Evolutionary conservation across 2,888 invertebrate genomes (phyloP), one percentile per base, ranked within the genome.

Genomic region (Zygogramma bicolorata): DNA sequence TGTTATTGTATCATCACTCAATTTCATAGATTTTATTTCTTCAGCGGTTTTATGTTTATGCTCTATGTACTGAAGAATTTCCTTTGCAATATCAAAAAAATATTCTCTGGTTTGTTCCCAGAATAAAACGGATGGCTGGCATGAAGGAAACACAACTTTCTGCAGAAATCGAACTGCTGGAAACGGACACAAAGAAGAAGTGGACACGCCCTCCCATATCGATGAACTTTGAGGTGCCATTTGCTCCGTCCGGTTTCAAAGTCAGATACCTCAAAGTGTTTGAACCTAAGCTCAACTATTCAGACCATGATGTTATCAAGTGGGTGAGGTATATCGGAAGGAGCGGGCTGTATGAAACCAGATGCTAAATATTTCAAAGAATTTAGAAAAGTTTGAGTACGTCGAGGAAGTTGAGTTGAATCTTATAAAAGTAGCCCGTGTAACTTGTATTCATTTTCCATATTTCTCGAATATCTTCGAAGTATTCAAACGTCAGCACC

Each of bases 141-240:
- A 99, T 99, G 99, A 99, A 99, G 86, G 99, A 99, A 87, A 99
- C 99, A 0, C 99, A 99, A 86, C 90, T 99, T 42, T 99, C 99
- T 0, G 99, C 99, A 0, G 99, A 99, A 90, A 99, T 99, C 67
- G 99, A 99, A 87, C 89, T 99, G 42, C 90, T 99, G 74, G 98
- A 98, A 88, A 99, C 99, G 0, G 99, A 98, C 84, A 98, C 97
- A 10, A 99, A 99, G 89, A 99, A 99, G 89, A 99, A 99, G 87
- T 99, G 99, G 99, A 99, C 99, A 18, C 91, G 99, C 58, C 99
- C 99, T 25, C 99, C 99, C 59, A 99, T 99, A 85, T 99, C 99
- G 1, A 99, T 99, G 99, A 99, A 98, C 88, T 99, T 99, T 87
- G 99, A 99, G 90, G 99, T 99, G 79, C 99, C 99, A 2, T 99